phyloP scores from a whole-genome alignment of 1,140 invertebrate species.

The Cecropterus lyciades region DNA sequence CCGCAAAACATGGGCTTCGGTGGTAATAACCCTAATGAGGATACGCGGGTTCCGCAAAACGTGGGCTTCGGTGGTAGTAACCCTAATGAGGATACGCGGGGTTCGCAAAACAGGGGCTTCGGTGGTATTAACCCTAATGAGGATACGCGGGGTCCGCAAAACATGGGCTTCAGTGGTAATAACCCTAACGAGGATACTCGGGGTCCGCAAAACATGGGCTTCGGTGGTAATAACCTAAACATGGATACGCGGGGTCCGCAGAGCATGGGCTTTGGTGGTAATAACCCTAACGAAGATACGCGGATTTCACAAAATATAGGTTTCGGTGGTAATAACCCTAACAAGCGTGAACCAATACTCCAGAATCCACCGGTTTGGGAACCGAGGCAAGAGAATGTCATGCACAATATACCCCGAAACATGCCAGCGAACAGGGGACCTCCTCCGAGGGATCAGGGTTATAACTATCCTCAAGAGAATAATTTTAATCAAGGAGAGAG shows the following conservation, averaged over 20 bases:
- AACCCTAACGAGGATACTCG: too few species aligned
- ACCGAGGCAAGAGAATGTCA: neutral
- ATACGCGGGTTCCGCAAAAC: too few species aligned
- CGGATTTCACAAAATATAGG: constrained; percentile 1
- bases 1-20: too few species aligned
- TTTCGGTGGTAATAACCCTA: neutral
- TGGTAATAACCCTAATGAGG: too few species aligned
- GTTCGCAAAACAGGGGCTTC: too few species aligned
- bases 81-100: too few species aligned
- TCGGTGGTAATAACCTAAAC: too few species aligned
- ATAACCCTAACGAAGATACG: neutral
- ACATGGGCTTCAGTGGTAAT: too few species aligned
- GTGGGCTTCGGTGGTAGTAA: too few species aligned
- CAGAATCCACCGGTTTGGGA: constrained; percentile 15
- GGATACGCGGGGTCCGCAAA: too few species aligned
- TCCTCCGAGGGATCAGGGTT: constrained; percentile 1
- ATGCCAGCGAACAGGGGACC: neutral
- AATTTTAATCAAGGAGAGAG: constrained; percentile 14
- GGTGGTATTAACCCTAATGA: too few species aligned
- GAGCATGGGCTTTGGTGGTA: neutral
- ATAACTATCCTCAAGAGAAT: constrained; percentile 15
- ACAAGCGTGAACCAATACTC: neutral
- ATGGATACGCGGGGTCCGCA: neutral
- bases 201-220: too few species aligned
- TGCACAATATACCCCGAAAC: neutral